Evolutionary conservation across 1,140 invertebrate species (phyloP).

Genomic region (Galleria mellonella): DNA sequence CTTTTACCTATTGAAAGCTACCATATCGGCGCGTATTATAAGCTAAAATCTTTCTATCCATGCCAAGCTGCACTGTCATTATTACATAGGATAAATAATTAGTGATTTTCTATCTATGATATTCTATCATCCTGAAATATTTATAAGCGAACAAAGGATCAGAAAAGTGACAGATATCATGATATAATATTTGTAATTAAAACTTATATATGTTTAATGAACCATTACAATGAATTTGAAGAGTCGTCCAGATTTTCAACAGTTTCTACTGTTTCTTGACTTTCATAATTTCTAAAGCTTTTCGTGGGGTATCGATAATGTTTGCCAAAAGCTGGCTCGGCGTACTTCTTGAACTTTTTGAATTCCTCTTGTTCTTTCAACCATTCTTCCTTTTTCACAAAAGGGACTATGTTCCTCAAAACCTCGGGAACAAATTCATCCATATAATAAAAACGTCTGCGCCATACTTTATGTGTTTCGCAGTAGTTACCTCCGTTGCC

Average conservation of each 20-base stretch:
- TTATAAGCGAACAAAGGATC: too few species aligned
- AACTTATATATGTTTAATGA: too few species aligned
- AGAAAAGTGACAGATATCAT: too few species aligned
- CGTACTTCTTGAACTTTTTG: conserved; percentile 38
- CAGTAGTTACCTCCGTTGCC: conserved; percentile 33
- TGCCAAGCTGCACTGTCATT: too few species aligned
- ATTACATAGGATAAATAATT: too few species aligned
- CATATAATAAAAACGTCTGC: conserved; percentile 43
- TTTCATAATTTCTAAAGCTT: conserved; percentile 30
- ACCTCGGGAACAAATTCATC: conserved; percentile 48
- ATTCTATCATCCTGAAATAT: too few species aligned
- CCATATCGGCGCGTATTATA: too few species aligned
- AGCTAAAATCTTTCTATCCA: too few species aligned
- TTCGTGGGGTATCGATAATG: conserved; percentile 36
- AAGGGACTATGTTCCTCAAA: conserved; percentile 29
- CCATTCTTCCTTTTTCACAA: conserved; percentile 39
- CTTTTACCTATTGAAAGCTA: too few species aligned
- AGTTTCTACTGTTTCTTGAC: conserved; percentile 30
- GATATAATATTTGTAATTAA: too few species aligned
- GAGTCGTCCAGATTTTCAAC: conserved; percentile 17
- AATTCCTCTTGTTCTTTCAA: conserved; percentile 35
- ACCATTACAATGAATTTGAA: not conserved
- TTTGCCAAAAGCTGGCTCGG: conserved; percentile 40
- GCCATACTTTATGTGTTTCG: conserved; percentile 45
- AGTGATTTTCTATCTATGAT: too few species aligned